Evolutionary conservation across 2,113 vertebrate species (phyloP).

Genomic region (Pampusana beccarii): DNA sequence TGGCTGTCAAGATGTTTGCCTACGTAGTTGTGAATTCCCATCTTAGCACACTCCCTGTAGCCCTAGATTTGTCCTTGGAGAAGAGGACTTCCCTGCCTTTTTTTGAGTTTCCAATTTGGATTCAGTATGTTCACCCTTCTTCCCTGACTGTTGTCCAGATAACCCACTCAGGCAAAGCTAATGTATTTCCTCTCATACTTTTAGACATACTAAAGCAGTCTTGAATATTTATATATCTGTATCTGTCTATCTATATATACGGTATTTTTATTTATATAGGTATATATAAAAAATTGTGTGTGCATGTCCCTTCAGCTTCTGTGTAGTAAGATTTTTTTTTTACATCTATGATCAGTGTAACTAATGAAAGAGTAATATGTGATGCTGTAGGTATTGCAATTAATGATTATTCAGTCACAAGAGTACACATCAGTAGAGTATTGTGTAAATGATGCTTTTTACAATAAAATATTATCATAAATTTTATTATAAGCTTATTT

Average conservation of each 20-base stretch:
- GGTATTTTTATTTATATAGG: not conserved
- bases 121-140: not conserved
- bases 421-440: not conserved
- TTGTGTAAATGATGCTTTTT: not conserved
- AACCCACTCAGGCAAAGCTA: not conserved
- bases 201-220: not conserved
- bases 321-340: not conserved
- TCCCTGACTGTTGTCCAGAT: not conserved
- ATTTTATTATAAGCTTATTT: not conserved
- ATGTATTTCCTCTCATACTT: not conserved
- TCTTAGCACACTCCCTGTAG: not conserved
- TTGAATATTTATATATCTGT: not conserved
- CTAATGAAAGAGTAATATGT: not conserved
- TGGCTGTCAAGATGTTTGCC: not conserved
- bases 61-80: not conserved
- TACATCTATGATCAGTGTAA: not conserved
- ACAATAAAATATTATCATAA: not conserved
- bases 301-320: not conserved
- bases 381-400: not conserved
- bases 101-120: not conserved
- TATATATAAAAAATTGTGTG: not conserved
- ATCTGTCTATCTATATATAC: not conserved
- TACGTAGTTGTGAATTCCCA: not conserved
- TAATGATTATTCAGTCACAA: not conserved
- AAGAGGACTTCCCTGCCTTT: not conserved